Evolutionary conservation across 2,888 invertebrate species (phyloP).

Genomic region (Hydrotaea cyrtoneurina): DNA sequence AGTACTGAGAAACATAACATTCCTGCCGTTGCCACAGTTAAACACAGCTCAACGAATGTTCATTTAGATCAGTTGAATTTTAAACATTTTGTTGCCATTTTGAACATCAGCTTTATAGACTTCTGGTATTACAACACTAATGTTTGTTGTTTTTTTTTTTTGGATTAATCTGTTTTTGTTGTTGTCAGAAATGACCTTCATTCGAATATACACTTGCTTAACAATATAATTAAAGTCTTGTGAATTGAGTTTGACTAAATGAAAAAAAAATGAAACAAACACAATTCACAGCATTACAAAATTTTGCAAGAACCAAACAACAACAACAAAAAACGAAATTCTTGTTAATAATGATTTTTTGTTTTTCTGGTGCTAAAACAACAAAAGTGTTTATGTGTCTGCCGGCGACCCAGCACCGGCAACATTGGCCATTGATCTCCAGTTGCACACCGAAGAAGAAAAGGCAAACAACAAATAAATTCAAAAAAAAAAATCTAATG

Average conservation of each 20-base stretch:
- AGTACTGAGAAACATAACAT: neutral
- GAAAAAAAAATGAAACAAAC: neutral
- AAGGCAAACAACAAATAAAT: no score
- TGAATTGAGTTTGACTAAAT: slow-evolving; percentile 12
- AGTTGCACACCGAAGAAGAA: neutral
- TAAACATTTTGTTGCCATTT: neutral
- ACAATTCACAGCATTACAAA: slow-evolving; percentile 13
- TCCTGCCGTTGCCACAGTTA: no score
- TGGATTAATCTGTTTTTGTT: neutral
- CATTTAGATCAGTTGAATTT: neutral
- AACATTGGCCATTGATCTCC: slow-evolving; percentile 31
- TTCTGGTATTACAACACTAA: slow-evolving; percentile 35
- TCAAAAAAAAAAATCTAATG: slow-evolving; percentile 14
- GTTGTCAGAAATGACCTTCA: slow-evolving; percentile 58
- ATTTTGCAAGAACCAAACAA: slow-evolving; percentile 27
- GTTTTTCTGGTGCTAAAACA: slow-evolving; percentile 50
- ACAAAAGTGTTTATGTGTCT: slow-evolving; percentile 28
- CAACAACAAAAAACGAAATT: slow-evolving; percentile 26
- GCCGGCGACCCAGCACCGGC: neutral
- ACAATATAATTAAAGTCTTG: slow-evolving; percentile 40
- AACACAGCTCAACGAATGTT: no score
- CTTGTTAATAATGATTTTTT: slow-evolving; percentile 32
- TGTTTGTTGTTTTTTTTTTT: neutral
- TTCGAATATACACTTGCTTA: slow-evolving; percentile 51
- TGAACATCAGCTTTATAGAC: neutral